Evolutionary conservation across 2,888 invertebrate genomes (phyloP).

Genomic region (Periphyllus acericola): DNA sequence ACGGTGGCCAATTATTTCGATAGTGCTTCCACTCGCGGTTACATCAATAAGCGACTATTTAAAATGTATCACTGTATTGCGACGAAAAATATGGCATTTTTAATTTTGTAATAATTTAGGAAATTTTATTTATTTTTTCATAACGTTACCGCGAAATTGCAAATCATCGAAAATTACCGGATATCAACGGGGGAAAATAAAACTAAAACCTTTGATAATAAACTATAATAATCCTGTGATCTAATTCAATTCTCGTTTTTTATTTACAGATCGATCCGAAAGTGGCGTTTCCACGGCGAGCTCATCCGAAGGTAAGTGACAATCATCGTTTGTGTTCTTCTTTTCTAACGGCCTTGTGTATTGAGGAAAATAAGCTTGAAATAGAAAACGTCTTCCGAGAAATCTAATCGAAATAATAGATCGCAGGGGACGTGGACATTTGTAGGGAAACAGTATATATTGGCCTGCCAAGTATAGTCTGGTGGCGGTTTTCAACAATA

Average conservation of each 20-base stretch:
- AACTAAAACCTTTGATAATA: no score
- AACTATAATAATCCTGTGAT: constrained; percentile 4
- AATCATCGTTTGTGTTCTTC: neutral
- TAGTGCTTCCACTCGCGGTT: no score
- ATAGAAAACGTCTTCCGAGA: neutral
- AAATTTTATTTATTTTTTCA: neutral
- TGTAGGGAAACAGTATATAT: neutral
- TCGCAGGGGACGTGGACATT: neutral
- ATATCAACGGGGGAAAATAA: neutral
- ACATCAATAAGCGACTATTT: no score
- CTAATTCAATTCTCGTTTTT: constrained; percentile 64
- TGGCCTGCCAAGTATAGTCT: neutral
- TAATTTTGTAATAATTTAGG: neutral
- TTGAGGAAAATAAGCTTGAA: neutral
- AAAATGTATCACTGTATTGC: no score
- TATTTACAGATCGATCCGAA: constrained; percentile 97
- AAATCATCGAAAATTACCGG: neutral
- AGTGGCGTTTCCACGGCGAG: constrained; percentile 99
- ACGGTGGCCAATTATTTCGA: no score
- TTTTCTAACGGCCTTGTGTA: neutral
- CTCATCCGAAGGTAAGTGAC: constrained; percentile 94
- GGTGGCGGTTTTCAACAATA: neutral
- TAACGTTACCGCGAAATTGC: neutral
- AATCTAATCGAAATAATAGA: constrained; percentile 4
- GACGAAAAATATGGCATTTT: neutral